These are phyloP conservation scores for Lagocephalus sceleratus DNA, from an alignment of 2,797 vertebrate genomes.

Conservation along the genomic window DNA sequence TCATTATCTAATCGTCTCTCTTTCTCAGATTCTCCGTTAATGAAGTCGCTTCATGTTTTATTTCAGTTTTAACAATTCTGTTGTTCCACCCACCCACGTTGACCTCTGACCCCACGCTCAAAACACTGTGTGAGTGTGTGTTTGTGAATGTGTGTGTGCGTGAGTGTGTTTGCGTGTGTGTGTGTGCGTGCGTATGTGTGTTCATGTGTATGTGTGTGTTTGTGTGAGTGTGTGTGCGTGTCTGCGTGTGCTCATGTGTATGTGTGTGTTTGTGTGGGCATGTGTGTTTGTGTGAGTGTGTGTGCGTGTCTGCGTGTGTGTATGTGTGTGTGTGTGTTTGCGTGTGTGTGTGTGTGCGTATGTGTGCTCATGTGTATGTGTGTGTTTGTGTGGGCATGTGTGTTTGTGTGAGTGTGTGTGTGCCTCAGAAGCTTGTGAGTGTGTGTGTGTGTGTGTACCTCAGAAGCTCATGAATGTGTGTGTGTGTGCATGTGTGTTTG, in stretches of 20 bases:
- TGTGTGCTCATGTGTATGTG: background rate
- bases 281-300: background rate
- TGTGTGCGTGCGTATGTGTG: background rate
- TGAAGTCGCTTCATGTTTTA: constrained; percentile 34
- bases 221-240: background rate
- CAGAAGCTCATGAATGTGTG: constrained; percentile 51
- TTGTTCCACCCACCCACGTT: constrained; percentile 46
- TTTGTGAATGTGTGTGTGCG: background rate
- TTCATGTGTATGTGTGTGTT: background rate
- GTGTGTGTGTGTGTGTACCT: no score
- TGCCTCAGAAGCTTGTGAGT: no score
- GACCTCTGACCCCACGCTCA: constrained; percentile 45
- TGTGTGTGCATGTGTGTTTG: no score
- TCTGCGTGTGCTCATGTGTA: background rate
- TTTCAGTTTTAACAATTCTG: constrained; percentile 29
- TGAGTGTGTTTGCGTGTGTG: background rate
- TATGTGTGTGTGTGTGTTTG: constrained; percentile 1
- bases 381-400: no score
- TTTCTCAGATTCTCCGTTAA: background rate
- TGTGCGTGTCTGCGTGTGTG: background rate
- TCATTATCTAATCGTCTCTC: background rate
- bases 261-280: background rate
- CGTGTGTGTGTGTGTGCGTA: background rate
- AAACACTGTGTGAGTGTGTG: constrained; percentile 1
- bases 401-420: constrained; percentile 1